Evolutionary conservation across 92 coral and sea anemone species (phyloP).

Genomic region (Isaurus tuberculatus): DNA sequence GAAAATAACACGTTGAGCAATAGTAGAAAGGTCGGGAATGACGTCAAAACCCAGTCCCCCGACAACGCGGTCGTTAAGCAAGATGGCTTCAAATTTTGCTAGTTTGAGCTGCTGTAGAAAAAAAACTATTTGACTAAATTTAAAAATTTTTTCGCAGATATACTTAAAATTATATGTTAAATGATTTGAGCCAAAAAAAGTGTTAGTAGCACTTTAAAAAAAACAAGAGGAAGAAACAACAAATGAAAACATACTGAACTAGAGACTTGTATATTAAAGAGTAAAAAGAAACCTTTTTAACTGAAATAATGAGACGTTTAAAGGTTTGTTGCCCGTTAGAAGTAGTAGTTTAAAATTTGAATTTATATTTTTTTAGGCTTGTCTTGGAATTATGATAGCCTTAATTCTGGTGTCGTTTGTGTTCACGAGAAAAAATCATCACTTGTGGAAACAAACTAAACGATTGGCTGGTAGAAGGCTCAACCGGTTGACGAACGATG

Average conservation of each 20-base stretch:
- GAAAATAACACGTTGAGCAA: no score
- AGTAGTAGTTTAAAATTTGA: not conserved
- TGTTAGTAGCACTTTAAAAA: not conserved
- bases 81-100: no score
- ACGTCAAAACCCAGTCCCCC: no score
- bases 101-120: no score
- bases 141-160: no score
- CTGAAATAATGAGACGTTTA: not conserved
- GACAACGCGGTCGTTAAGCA: no score
- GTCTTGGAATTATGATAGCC: slow-evolving; percentile 27
- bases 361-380: slow-evolving; percentile 9
- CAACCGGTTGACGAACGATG: not conserved
- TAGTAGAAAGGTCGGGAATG: no score
- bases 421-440: slow-evolving; percentile 40
- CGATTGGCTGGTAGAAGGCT: slow-evolving; percentile 24
- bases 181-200: no score
- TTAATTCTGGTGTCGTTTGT: slow-evolving; percentile 27
- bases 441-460: slow-evolving; percentile 30
- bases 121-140: no score
- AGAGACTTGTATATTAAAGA: not conserved
- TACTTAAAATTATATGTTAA: no score
- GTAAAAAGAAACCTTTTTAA: not conserved
- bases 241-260: not conserved
- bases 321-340: not conserved
- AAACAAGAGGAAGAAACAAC: not conserved